Evolutionary conservation across 64 coral and sea anemone species (phyloP), one percentile per base, ranked within the genome.

Genomic region (Astreopora myriophthalma): DNA sequence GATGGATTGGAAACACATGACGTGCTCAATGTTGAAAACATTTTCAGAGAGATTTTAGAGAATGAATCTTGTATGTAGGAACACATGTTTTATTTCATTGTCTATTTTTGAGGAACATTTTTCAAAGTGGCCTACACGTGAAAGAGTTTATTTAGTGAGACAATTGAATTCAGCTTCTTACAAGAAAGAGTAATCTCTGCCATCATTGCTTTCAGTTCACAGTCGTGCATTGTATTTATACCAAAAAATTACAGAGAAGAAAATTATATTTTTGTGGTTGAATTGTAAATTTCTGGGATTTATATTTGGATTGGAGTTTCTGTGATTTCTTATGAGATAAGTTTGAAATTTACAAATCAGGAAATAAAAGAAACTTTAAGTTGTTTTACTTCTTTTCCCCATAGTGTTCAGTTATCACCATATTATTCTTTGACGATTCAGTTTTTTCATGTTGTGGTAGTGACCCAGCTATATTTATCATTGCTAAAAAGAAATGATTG

Each of bases 221-320:
- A 64, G 24, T 14, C 51, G 17, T 26, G 24, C 61, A 64, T 64
- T 39, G 19, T 83, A 83, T 83, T 83, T 83, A 83, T 64, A 38
- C 46, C 1, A 12, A 60, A 65, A 65, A 81, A 65, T 24, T 35
- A 64, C 8, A 65, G 16, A 61, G 6, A 55, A 35, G 30, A 80
- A 22, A 34, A 65, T 38, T 62, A 36, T 83, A 83, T 83, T 64
- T 81, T 83, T 63, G 31, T n/a, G 33, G 57, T 52, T 34, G 22
- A 32, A 83, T 11, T 83, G 57, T 83, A 26, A 33, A 24, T 65
- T 55, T 83, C 48, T 83, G 79, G 79, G 79, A 83, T 65, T 10
- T 57, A 24, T 11, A 33, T 16, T 37, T 73, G 70, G 16, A 35
- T 73, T 23, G 70, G 32, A 73, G 34, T 19, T 37, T 36, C 10